These are phyloP conservation scores for Sebastes kiyomatsui DNA, from an alignment of 2,797 vertebrate genomes.

Conservation along the genomic window DNA sequence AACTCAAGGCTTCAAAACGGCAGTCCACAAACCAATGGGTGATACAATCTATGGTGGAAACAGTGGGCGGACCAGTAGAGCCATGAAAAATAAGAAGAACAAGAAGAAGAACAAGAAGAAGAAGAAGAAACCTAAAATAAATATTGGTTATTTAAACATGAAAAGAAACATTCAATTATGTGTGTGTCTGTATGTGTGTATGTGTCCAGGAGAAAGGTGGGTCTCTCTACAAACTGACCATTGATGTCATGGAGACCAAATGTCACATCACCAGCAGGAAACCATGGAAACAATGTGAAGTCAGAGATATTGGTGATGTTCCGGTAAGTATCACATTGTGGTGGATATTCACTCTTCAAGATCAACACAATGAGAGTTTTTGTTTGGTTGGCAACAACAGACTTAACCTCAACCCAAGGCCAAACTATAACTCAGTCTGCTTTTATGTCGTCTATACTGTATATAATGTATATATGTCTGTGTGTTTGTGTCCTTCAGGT, in stretches of 20 bases:
- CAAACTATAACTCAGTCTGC: background rate
- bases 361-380: background rate
- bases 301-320: constrained; percentile 39
- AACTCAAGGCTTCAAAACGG: too few species aligned
- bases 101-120: too few species aligned
- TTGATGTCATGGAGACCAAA: constrained; percentile 79
- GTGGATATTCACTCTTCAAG: background rate
- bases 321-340: constrained; percentile 61
- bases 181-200: background rate
- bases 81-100: background rate
- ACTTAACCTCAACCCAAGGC: background rate
- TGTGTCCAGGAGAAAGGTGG: constrained; percentile 44
- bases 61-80: background rate
- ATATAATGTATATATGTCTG: background rate
- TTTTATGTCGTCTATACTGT: background rate
- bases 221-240: constrained; percentile 58
- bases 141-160: too few species aligned
- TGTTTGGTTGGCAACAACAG: too few species aligned
- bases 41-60: background rate
- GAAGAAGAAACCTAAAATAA: background rate
- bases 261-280: constrained; percentile 76
- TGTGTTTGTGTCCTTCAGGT: constrained; percentile 56
- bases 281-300: constrained; percentile 73
- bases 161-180: background rate
- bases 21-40: too few species aligned